phyloP scores from a whole-genome alignment of 1,140 invertebrate species.

The Drosophila watanabei region DNA sequence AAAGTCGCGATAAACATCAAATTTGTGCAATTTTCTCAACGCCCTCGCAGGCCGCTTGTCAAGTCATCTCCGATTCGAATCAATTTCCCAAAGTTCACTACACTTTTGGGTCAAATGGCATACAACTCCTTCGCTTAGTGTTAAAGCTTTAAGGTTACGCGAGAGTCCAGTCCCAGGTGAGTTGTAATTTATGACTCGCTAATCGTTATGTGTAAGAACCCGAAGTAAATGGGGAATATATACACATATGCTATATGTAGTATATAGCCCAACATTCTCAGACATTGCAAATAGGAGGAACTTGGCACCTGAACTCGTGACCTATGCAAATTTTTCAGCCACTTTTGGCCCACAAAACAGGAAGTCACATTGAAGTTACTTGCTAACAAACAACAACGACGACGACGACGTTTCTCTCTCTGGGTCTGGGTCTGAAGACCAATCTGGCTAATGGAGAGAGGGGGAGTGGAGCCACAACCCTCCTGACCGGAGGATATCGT shows the following conservation, averaged over 20 bases:
- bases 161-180: slow-evolving; percentile 37
- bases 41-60: slow-evolving; percentile 57
- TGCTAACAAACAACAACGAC: slow-evolving; percentile 24
- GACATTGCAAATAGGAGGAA: slow-evolving; percentile 68
- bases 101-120: slow-evolving; percentile 73
- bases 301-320: slow-evolving; percentile 82
- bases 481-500: no score
- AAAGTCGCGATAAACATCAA: slow-evolving; percentile 71
- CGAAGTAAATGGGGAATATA: slow-evolving; percentile 12
- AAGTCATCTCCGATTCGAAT: slow-evolving; percentile 81
- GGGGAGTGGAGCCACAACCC: not conserved
- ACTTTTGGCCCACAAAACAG: slow-evolving; percentile 71
- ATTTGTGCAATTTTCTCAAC: slow-evolving; percentile 64
- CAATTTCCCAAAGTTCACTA: slow-evolving; percentile 80
- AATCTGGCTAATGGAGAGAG: slow-evolving; percentile 53
- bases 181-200: slow-evolving; percentile 80
- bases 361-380: slow-evolving; percentile 79
- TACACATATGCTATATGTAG: not conserved
- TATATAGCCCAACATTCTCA: slow-evolving; percentile 59
- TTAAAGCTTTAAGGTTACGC: slow-evolving; percentile 60
- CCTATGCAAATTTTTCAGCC: slow-evolving; percentile 80
- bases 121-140: not conserved
- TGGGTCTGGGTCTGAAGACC: slow-evolving; percentile 73
- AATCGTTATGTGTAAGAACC: slow-evolving; percentile 39
- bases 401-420: slow-evolving; percentile 25